A percentile compares a stretch with the other conserved stretches of the same genome.
These are phyloP conservation scores for Melieria picta DNA, from an alignment of 2,888 invertebrate species.

Conservation along the genomic window DNA sequence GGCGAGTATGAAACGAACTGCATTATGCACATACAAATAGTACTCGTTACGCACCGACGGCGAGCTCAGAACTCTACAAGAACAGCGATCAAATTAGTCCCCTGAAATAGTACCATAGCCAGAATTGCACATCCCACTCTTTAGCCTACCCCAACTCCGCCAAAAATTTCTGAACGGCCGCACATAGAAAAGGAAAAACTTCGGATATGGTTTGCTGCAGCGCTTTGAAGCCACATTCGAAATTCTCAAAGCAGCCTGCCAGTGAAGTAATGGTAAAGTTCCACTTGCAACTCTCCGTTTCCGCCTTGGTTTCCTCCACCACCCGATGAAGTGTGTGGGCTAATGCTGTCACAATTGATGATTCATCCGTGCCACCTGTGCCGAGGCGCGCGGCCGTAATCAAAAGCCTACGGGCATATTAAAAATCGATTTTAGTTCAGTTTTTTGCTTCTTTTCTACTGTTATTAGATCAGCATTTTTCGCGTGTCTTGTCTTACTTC, in stretches of 20 bases:
- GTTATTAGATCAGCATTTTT: constrained; percentile 6
- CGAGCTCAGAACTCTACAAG: constrained; percentile 51
- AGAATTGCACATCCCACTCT: neutral
- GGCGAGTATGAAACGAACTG: constrained; percentile 64
- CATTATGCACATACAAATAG: constrained; percentile 63
- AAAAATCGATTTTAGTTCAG: neutral
- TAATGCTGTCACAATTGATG: constrained; percentile 47
- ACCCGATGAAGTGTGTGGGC: constrained; percentile 45
- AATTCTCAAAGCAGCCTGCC: constrained; percentile 62
- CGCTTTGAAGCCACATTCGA: constrained; percentile 55
- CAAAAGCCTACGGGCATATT: constrained; percentile 39
- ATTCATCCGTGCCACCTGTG: constrained; percentile 41
- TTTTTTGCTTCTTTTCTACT: neutral
- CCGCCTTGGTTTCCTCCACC: constrained; percentile 41
- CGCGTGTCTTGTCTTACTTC: constrained; percentile 54
- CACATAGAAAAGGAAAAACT: constrained; percentile 54
- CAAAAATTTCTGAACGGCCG: constrained; percentile 54
- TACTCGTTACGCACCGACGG: constrained; percentile 63
- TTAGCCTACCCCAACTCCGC: constrained; percentile 50
- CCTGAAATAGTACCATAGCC: neutral
- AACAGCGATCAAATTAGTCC: neutral
- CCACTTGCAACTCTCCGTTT: constrained; percentile 44
- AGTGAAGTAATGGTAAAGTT: constrained; percentile 56
- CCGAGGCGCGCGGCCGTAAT: constrained; percentile 43
- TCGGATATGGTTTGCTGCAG: constrained; percentile 48